Evolutionary conservation across 2,888 invertebrate genomes (phyloP).

Genomic region (Sceliomorpha sp.): DNA sequence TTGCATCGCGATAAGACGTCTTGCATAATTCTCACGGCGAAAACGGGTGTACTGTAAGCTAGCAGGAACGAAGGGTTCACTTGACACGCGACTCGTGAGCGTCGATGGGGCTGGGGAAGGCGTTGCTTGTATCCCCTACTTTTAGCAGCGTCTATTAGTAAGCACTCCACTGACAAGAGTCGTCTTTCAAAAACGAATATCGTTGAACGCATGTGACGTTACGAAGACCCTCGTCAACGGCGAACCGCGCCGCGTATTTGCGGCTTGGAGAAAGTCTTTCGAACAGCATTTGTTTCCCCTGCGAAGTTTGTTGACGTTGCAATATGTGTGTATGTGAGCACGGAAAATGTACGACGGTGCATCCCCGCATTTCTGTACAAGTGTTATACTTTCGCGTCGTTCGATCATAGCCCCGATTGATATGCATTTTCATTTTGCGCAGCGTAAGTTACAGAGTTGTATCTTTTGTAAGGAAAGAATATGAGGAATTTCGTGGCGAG

Average conservation of each 20-base stretch:
- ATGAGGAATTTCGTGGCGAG: too few species aligned
- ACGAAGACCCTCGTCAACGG: constrained; percentile 28
- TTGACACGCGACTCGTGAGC: constrained; percentile 48
- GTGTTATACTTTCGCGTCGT: constrained; percentile 7
- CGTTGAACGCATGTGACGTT: constrained; percentile 32
- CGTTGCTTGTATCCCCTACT: constrained; percentile 41
- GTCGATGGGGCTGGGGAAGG: constrained; percentile 55
- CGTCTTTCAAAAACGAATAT: constrained; percentile 55
- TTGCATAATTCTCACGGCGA: constrained; percentile 29
- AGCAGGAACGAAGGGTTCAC: constrained; percentile 38
- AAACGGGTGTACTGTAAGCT: constrained; percentile 23
- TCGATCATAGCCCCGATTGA: constrained; percentile 8
- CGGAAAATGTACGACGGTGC: not conserved
- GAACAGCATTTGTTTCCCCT: constrained; percentile 15
- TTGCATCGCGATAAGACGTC: constrained; percentile 37
- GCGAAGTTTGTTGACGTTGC: constrained; percentile 26
- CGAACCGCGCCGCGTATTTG: constrained; percentile 12
- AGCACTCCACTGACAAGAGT: constrained; percentile 59
- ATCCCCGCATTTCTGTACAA: not conserved
- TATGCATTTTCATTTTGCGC: constrained; percentile 8
- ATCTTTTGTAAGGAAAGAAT: too few species aligned
- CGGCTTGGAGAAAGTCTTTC: constrained; percentile 4
- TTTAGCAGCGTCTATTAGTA: constrained; percentile 65
- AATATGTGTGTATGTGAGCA: too few species aligned
- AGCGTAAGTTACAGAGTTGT: too few species aligned